Conservation (phyloP, 1,140 invertebrate species). For the Ylistrum balloti region DNA sequence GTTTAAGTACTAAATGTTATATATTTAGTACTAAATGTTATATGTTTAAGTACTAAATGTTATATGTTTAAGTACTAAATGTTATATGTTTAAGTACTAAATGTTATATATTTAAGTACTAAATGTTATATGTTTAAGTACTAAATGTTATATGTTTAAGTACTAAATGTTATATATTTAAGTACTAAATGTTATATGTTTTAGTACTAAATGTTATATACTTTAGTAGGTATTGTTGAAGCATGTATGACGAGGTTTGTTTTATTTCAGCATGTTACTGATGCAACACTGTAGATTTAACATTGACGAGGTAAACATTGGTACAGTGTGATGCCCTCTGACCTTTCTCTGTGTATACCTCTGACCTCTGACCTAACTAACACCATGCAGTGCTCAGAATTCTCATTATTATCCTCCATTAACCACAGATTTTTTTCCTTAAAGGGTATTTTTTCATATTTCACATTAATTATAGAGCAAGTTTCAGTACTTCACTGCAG, state of each 20-base stretch:
- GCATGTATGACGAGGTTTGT: background rate
- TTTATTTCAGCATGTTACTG: slow-evolving; percentile 34
- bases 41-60: too few species aligned
- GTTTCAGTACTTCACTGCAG: too few species aligned
- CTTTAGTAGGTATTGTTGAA: background rate
- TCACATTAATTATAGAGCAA: background rate
- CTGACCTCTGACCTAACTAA: background rate
- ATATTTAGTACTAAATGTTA: background rate
- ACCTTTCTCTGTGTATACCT: background rate
- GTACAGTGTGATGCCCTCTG: slow-evolving; percentile 7
- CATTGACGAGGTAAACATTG: background rate
- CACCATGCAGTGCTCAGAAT: background rate
- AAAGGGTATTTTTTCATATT: background rate
- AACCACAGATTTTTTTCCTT: background rate
- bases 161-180: too few species aligned
- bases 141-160: too few species aligned
- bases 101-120: too few species aligned
- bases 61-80: too few species aligned
- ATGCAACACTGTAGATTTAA: background rate
- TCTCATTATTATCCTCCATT: background rate
- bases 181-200: too few species aligned
- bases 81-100: too few species aligned
- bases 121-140: too few species aligned
- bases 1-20: too few species aligned
- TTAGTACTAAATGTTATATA: too few species aligned